Conservation (phyloP, 2,113 vertebrate genomes). For the Callaeas wilsoni region DNA sequence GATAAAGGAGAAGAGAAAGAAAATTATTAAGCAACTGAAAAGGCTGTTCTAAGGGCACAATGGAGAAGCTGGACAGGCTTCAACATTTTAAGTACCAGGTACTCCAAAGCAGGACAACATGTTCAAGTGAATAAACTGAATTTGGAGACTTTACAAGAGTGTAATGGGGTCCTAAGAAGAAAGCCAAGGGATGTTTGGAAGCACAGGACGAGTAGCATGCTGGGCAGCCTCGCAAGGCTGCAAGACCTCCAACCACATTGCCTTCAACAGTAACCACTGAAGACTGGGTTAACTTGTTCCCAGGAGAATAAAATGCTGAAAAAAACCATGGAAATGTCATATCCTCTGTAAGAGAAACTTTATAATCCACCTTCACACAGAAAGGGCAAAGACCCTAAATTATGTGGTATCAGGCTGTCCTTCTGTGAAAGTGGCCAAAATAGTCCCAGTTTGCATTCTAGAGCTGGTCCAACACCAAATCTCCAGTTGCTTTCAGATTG, state of each 20-base stretch:
- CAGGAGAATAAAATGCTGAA: neutral
- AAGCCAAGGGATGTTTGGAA: neutral
- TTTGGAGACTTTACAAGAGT: neutral
- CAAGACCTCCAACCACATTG: neutral
- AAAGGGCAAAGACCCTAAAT: neutral
- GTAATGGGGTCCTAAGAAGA: neutral
- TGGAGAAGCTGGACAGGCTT: neutral
- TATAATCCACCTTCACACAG: neutral
- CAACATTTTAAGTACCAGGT: neutral
- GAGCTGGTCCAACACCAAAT: neutral
- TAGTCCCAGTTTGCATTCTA: neutral
- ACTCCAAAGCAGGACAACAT: neutral
- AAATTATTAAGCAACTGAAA: neutral
- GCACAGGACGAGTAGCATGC: neutral
- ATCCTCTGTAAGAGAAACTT: neutral
- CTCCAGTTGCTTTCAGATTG: neutral
- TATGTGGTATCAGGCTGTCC: rapidly evolving
- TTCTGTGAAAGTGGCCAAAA: neutral
- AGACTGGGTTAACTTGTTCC: neutral
- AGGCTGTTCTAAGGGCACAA: neutral
- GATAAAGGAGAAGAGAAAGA: neutral
- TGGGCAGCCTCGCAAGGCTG: neutral
- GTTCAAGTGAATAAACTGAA: neutral
- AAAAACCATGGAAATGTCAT: rapidly evolving
- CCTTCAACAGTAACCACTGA: neutral